phyloP scores from a whole-genome alignment of 1,140 invertebrate genomes.

The Atopsyche davidsoni region DNA sequence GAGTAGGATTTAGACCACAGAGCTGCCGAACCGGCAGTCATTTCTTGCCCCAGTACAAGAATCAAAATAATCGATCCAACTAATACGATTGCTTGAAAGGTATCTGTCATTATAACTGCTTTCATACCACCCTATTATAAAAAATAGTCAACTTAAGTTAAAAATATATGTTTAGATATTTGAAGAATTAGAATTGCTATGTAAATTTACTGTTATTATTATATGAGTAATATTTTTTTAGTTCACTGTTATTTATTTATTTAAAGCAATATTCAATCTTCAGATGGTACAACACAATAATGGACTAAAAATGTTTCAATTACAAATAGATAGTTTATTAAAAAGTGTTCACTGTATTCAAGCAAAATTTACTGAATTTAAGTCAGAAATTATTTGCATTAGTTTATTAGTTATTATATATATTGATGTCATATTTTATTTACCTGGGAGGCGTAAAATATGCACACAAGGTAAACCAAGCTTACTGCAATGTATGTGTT shows the following conservation, averaged over 20 bases:
- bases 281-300: too few relatives aligned
- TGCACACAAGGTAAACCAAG: constrained; percentile 84
- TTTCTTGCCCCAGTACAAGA: constrained; percentile 60
- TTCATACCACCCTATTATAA: constrained; percentile 81
- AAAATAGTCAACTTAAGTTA: constrained; percentile 6
- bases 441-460: constrained; percentile 79
- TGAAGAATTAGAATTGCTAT: too few relatives aligned
- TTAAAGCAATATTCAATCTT: too few relatives aligned
- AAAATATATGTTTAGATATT: constrained; percentile 6
- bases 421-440: constrained; percentile 21
- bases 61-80: constrained; percentile 66
- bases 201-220: too few relatives aligned
- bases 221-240: too few relatives aligned
- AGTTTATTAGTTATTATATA: constrained; percentile 1
- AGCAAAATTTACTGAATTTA: too few relatives aligned
- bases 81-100: constrained; percentile 63
- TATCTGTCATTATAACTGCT: constrained; percentile 91
- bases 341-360: too few relatives aligned
- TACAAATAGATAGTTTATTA: too few relatives aligned
- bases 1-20: constrained; percentile 63
- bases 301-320: too few relatives aligned
- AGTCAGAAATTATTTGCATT: constrained; percentile 3
- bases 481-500: constrained; percentile 65
- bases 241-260: too few relatives aligned
- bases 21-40: constrained; percentile 59